These are phyloP conservation scores for Botia almorhae DNA, from an alignment of 2,797 vertebrate species.

Conservation along the genomic window DNA sequence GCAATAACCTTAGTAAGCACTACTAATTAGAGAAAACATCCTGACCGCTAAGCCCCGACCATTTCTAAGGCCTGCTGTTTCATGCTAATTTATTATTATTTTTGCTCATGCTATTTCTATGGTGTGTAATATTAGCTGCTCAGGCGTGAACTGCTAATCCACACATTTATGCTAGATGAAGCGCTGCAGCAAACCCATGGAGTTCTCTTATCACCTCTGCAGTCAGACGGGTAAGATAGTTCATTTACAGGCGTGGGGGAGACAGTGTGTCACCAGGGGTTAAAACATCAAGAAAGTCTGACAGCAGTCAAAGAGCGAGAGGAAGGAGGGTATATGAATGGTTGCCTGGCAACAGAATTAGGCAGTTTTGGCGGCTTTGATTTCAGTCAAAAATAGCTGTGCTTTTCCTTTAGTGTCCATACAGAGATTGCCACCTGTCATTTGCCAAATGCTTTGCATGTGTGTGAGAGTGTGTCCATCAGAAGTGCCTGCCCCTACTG, in stretches of 20 bases:
- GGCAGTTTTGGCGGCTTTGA: conserved; percentile 60
- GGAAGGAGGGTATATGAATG: conserved; percentile 66
- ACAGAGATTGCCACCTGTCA: conserved; percentile 63
- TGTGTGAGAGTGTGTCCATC: conserved; percentile 3
- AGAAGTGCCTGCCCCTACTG: neutral
- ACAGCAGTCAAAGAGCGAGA: conserved; percentile 47
- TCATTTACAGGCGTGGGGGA: conserved; percentile 28
- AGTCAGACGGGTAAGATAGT: conserved; percentile 27
- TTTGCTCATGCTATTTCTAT: conserved; percentile 21
- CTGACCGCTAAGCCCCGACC: neutral
- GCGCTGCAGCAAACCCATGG: conserved; percentile 1
- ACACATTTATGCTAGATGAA: conserved; percentile 22
- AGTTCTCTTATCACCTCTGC: conserved; percentile 48
- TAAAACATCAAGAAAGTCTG: conserved; percentile 51
- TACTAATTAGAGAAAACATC: neutral
- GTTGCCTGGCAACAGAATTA: conserved; percentile 78
- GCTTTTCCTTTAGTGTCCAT: conserved; percentile 59
- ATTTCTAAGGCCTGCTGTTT: neutral
- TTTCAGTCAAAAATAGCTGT: conserved; percentile 57
- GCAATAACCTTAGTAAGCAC: neutral
- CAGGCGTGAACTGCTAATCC: conserved; percentile 18
- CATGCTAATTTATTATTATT: neutral
- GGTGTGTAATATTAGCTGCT: conserved; percentile 29
- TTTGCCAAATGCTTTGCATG: conserved; percentile 32
- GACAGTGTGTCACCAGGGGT: conserved; percentile 46